Evolutionary conservation across 2,113 vertebrate species (phyloP), one percentile per base, ranked within the genome.

Genomic region (Hydrochoerus hydrochaeris): DNA sequence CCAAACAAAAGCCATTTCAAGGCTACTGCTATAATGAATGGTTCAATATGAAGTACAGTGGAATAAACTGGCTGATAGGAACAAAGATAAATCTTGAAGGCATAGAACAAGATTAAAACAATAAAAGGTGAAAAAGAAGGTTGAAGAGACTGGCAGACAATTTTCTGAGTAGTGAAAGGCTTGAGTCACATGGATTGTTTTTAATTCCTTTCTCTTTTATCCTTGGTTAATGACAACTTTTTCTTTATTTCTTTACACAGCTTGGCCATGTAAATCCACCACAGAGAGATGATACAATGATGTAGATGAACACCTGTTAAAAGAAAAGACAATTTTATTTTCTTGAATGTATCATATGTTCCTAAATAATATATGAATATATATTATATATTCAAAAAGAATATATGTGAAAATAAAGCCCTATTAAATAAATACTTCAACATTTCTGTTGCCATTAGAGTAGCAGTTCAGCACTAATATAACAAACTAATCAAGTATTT

Each of bases 181-280:
- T n/a, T 44, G 44, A 97, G 98, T 97, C 96, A 96, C 96, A 69
- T 30, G 91, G 96, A 93, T 97, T 82, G 80, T 96, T 98, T 97
- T 97, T 92, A 96, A 92, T 80, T 97, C 63, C 93, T 84, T 97
- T 96, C 62, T 96, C 49, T 97, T 77, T 85, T 96, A 71, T 96
- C 73, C 97, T 97, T 96, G 32, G 85, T 95, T 20, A 97, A 91
- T 62, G 92, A 67, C 71, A 86, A 92, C 78, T 82, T 96, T 69
- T 62, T 86, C 60, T n/a, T 91, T 99, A 99, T 98, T 99, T 98
- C 75, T 99, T 97, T 97, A 99, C 99, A 88, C 99, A 99, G 54
- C 4, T 96, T 7, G 99, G 99, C 99, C 99, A 99, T 11, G 98
- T 98, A 60, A 99, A 98, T 58, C 99, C 99, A 3, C 99, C 99